A percentile compares a stretch with the other conserved stretches of the same genome.
These are phyloP conservation scores for Stomatorhinus walkeri DNA, from an alignment of 2,797 vertebrate genomes.

Conservation along the genomic window DNA sequence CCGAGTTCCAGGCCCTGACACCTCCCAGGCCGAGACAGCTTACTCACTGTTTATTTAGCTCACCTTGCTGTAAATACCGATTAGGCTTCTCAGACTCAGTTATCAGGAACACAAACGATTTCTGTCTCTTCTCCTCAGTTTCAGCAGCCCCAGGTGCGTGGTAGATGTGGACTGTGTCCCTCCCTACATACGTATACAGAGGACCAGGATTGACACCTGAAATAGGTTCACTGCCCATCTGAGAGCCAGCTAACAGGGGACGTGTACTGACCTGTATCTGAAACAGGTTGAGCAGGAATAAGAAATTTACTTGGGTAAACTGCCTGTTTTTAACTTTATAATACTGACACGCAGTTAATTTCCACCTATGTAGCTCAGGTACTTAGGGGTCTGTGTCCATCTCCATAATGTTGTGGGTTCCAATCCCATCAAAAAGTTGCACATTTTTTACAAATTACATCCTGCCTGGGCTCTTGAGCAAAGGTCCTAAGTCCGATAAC, in stretches of 20 bases:
- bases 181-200: neutral
- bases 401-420: neutral
- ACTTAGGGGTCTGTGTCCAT: neutral
- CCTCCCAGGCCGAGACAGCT: conserved; percentile 71
- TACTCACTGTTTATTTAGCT: conserved; percentile 82
- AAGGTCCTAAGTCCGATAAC: neutral
- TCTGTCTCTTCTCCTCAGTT: neutral
- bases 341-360: neutral
- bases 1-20: conserved; percentile 73
- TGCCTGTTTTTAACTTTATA: neutral
- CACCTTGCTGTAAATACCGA: conserved; percentile 67
- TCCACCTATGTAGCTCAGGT: neutral
- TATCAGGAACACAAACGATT: conserved; percentile 61
- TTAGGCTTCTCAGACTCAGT: conserved; percentile 64
- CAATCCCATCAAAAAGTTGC: neutral
- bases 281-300: neutral
- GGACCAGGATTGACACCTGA: neutral
- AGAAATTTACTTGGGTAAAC: neutral
- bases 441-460: neutral
- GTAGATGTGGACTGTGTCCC: neutral
- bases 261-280: neutral
- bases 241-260: neutral
- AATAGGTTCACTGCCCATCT: neutral
- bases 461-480: neutral
- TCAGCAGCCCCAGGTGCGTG: neutral